Base-by-base conservation (phyloP, 2,888 invertebrate genomes). In the Drosophila neonasuta region DNA sequence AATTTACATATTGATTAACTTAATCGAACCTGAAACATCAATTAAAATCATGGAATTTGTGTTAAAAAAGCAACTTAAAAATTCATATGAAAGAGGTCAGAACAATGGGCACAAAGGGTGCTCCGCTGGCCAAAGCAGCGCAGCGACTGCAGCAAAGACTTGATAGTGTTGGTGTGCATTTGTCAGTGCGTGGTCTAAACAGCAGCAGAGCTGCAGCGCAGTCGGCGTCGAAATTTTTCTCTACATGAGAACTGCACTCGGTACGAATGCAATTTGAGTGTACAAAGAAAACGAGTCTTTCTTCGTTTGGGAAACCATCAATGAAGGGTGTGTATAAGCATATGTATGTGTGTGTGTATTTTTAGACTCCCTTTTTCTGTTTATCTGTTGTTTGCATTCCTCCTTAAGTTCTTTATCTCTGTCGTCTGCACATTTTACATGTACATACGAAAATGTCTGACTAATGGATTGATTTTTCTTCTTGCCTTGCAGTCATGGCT, bases 211-310 rank as follows among this genome's bases (percentile, higher is more conserved):
- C n/a, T n/a, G 32, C 63, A 65, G 77, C 77, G 75, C 77, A 63
- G 77, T 45, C 62, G 48, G 65, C 83, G 78, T 61, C 6, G 55
- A 58, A 74, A 65, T 76, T 83, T 83, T 79, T 83, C 80, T 83
- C 79, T 83, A 86, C 49, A 71, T 61, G 77, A 36, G 55, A 68
- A 72, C 48, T 80, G 66, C 78, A 72, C 45, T 58, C 46, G 34
- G 30, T 36, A 59, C 77, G 73, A 72, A 61, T 78, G 77, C 78
- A 77, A 56, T 72, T 62, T 54, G 68, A 59, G 79, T 74, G 60
- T 73, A 84, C 67, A 80, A 75, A 79, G 74, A 84, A 83, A 84
- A 86, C 82, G 81, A 67, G 86, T 86, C 79, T 84, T 77, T 82
- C 74, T 73, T 68, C 78, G 68, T 46, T 34, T 69, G 74, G 72